Evolutionary conservation across 2,888 invertebrate genomes (phyloP).

Genomic region (Scaptomyza reducta): DNA sequence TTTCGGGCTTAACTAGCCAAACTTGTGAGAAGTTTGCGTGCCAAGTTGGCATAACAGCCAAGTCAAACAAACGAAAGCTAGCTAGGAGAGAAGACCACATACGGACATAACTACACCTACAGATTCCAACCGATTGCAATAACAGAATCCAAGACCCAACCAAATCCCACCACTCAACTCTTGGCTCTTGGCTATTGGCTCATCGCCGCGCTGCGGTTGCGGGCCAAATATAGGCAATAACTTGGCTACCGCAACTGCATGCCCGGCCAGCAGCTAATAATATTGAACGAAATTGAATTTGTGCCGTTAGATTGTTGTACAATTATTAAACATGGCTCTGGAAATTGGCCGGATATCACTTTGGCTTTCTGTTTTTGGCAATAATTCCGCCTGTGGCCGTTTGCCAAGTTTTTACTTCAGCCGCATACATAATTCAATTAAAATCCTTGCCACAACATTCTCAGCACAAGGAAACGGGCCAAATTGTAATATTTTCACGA

Average conservation of each 20-base stretch:
- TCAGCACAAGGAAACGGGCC: slow-evolving; percentile 38
- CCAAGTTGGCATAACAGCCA: slow-evolving; percentile 71
- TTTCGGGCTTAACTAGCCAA: slow-evolving; percentile 73
- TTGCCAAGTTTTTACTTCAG: slow-evolving; percentile 55
- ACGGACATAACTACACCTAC: slow-evolving; percentile 34
- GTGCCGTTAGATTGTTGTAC: slow-evolving; percentile 56
- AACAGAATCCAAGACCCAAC: slow-evolving; percentile 4
- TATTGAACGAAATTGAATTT: slow-evolving; percentile 77
- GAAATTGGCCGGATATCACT: slow-evolving; percentile 4
- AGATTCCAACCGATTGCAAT: slow-evolving; percentile 16
- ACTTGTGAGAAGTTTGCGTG: slow-evolving; percentile 74
- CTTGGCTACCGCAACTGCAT: slow-evolving; percentile 62
- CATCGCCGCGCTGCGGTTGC: slow-evolving; percentile 41
- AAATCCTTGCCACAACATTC: slow-evolving; percentile 47
- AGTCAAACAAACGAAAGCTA: slow-evolving; percentile 70
- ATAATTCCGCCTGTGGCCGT: slow-evolving; percentile 51
- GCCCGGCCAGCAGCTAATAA: slow-evolving; percentile 54
- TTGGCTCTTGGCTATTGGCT: not conserved
- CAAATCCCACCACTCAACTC: slow-evolving; percentile 21
- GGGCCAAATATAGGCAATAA: slow-evolving; percentile 50
- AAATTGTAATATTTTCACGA: slow-evolving; percentile 71
- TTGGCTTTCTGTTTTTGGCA: slow-evolving; percentile 43
- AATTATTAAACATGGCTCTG: slow-evolving; percentile 68
- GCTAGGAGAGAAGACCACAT: slow-evolving; percentile 39
- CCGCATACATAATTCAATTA: slow-evolving; percentile 70